Conservation (phyloP, 37 sponge, comb jelly and placozoan species). For the Beroe forskalii region DNA sequence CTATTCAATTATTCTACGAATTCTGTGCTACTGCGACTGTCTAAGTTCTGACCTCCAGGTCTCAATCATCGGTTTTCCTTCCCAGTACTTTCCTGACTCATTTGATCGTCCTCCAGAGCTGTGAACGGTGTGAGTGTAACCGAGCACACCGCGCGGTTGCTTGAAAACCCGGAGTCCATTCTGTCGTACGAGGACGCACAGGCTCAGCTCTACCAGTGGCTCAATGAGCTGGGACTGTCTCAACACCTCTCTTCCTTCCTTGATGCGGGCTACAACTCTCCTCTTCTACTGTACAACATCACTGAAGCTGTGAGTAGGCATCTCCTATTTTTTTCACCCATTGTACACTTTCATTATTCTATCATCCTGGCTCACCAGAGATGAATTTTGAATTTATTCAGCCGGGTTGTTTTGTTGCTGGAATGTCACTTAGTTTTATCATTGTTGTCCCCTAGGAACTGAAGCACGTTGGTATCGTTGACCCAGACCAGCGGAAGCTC, state of each 20-base stretch:
- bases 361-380: too few relatives aligned
- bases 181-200: slow-evolving; percentile 24
- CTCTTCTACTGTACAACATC: background rate
- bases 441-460: background rate
- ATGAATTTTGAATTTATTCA: too few relatives aligned
- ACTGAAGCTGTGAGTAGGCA: background rate
- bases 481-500: background rate
- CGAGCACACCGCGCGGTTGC: background rate
- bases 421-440: too few relatives aligned
- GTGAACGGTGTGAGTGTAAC: slow-evolving; percentile 16
- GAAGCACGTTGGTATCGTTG: slow-evolving; percentile 2
- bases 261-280: background rate
- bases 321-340: too few relatives aligned
- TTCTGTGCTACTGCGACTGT: too few relatives aligned
- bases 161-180: background rate
- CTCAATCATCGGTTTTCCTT: too few relatives aligned
- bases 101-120: too few relatives aligned
- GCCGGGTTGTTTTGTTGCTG: too few relatives aligned
- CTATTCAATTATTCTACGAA: too few relatives aligned
- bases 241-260: slow-evolving; percentile 7
- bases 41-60: too few relatives aligned
- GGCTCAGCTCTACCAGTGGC: slow-evolving; percentile 24
- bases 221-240: background rate
- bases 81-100: too few relatives aligned
- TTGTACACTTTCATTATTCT: too few relatives aligned